Base-by-base conservation (phyloP, 1,140 invertebrate genomes). In the Heliconius hermathena region DNA sequence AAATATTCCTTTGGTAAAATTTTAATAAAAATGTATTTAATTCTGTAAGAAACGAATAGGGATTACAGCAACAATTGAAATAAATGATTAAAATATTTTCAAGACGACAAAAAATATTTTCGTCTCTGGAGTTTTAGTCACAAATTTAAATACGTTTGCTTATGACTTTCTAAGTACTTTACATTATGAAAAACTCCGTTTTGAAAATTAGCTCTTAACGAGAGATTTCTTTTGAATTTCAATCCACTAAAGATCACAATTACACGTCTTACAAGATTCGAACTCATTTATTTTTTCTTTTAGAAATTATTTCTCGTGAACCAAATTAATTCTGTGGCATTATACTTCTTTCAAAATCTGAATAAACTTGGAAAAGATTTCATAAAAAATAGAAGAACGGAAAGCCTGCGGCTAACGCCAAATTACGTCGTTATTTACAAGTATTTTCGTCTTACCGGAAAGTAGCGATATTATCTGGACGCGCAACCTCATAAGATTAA, bases 381-480 rank as follows among this genome's bases (percentile, higher is more conserved):
- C 86, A 88, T 90, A 93, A 84, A 93, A 94, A 94, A 90, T 90
- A 91, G 87, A 89, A 81, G 88, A 84, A 84, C 83, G 82, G 78
- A 85, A 82, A 60, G 89, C 91, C 93, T 72, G 91, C 87, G 91
- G 93, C 90, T 87, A 90, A 81, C 81, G 87, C 88, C 85, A 92
- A 93, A 94, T 94, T 93, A 93, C 91, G 86, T 90, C 89, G 88
- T 93, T 93, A 93, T 92, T 92, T 93, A 91, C 91, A 91, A 92
- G 89, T 91, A 90, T 82, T 87, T 88, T 86, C 84, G 85, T 88
- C 83, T 86, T 85, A 86, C 85, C 82, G 84, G 78, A 70, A 82
- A 86, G 83, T 76, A 82, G 78, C 83, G 84, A 85, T 88, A 88
- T 81, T 83, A 79, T 82, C 76, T 73, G 49, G 72, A 82, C 79